A percentile compares a stretch with the other conserved stretches of the same genome.
These are phyloP conservation scores for Drosophila longiperda DNA, from an alignment of 2,888 invertebrate species.

Conservation along the genomic window DNA sequence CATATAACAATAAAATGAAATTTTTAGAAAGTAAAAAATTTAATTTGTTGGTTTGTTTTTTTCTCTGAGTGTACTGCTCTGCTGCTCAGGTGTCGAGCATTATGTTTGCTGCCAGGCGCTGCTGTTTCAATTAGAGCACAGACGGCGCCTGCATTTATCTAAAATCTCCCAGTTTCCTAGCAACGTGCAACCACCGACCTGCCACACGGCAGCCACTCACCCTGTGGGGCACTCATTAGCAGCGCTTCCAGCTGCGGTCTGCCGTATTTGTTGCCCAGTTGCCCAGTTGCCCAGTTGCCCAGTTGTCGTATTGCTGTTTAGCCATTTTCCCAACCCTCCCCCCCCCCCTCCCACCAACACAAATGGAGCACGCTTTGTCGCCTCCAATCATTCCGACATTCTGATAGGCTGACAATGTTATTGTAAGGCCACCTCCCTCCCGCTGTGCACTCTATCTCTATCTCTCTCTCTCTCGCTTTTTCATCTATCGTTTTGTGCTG, in stretches of 20 bases:
- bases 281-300: neutral
- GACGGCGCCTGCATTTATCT: conserved; percentile 27
- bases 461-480: conserved; percentile 3
- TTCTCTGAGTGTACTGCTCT: conserved; percentile 14
- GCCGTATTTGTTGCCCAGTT: conserved; percentile 25
- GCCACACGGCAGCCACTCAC: neutral
- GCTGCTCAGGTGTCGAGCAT: conserved; percentile 55
- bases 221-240: conserved; percentile 65
- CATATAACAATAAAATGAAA: too few relatives aligned
- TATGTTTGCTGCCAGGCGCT: conserved; percentile 34
- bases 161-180: neutral
- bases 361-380: conserved; percentile 39
- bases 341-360: neutral
- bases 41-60: neutral
- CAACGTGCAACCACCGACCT: neutral
- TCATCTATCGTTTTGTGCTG: neutral
- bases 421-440: neutral
- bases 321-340: neutral
- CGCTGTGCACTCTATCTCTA: neutral
- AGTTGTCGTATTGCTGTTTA: neutral
- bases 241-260: conserved; percentile 73
- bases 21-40: neutral
- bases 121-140: conserved; percentile 67
- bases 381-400: conserved; percentile 17
- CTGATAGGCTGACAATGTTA: neutral